Evolutionary conservation across 2,113 vertebrate genomes (phyloP), one percentile per base, ranked within the genome.

Genomic region (Corydoras maculifer): DNA sequence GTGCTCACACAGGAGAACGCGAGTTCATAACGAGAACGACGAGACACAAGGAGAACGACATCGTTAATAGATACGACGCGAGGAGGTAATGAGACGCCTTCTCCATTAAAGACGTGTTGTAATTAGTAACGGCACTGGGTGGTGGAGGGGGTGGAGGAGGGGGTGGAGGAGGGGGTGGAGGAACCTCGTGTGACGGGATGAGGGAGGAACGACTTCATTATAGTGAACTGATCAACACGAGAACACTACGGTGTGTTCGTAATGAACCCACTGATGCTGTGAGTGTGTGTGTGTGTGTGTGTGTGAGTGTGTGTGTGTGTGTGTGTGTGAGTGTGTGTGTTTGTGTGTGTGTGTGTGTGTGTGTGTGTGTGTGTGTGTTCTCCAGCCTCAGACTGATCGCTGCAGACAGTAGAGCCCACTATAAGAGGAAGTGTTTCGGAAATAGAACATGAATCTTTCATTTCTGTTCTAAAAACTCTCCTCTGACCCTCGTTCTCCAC

Each of bases 381-480:
- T 25, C 18, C 18, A 25, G 18, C 18, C 18, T 25, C 18, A 25
- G 25, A 35, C 65, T 43, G 18, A 10, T 58, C 13, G 69, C 51
- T 13, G 68, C 72, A 50, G 64, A 79, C 71, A 58, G 72, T 58
- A 54, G 69, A 68, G 62, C 50, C 65, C 57, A 75, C 87, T 84
- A 85, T 82, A 83, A 85, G 82, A 65, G 72, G 77, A 15, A 72
- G 62, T 74, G 72, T 73, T 72, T 4, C 12, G 11, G 53, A 55
- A 55, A 55, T 55, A 4, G 10, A 12, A 55, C 11, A 11, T 13
- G 12, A 13, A 10, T 55, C 14, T 55, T 55, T 12, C 11, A 55
- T 55, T 55, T 55, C 53, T 55, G 49, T 11, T 51, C 18, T 25
- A 25, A 25, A 25, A 25, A 25, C 18, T 25, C 18, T 25, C 18